These are phyloP conservation scores for Neuroterus valhalla DNA, from an alignment of 1,140 invertebrate genomes.

Conservation along the genomic window DNA sequence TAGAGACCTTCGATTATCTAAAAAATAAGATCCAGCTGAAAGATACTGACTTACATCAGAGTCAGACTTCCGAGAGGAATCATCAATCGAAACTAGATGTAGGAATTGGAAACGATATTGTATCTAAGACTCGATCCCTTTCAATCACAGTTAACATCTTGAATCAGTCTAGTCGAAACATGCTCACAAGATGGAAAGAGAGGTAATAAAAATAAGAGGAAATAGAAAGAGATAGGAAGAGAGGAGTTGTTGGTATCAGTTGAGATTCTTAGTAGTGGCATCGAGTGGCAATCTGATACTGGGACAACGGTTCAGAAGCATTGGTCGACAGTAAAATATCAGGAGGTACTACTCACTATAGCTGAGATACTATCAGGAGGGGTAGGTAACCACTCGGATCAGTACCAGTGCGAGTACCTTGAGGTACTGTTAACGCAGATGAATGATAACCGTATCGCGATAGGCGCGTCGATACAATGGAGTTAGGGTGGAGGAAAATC, in stretches of 20 bases:
- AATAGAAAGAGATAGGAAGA: not conserved
- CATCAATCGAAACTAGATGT: too few species aligned
- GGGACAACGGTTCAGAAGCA: conserved; percentile 71
- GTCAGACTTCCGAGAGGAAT: too few species aligned
- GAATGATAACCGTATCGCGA: conserved; percentile 71
- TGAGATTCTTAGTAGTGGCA: conserved; percentile 67
- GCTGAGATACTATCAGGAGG: conserved; percentile 65
- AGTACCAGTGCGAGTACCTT: conserved; percentile 49
- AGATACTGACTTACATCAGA: too few species aligned
- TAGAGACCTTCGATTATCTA: too few species aligned
- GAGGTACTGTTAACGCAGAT: conserved; percentile 69
- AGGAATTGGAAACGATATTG: too few species aligned
- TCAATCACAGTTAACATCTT: too few species aligned
- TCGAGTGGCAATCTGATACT: conserved; percentile 69
- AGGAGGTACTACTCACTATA: conserved; percentile 70
- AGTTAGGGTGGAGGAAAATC: conserved; percentile 56
- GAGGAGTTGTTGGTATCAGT: conserved; percentile 48
- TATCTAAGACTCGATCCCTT: too few species aligned
- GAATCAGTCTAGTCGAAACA: too few species aligned
- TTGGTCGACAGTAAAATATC: conserved; percentile 74
- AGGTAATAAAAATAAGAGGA: too few species aligned
- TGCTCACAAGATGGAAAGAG: too few species aligned
- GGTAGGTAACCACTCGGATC: conserved; percentile 60
- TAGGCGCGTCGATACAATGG: conserved; percentile 65
- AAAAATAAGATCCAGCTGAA: too few species aligned